Evolutionary conservation across 2,113 vertebrate species (phyloP).

Genomic region (Uria aalge): DNA sequence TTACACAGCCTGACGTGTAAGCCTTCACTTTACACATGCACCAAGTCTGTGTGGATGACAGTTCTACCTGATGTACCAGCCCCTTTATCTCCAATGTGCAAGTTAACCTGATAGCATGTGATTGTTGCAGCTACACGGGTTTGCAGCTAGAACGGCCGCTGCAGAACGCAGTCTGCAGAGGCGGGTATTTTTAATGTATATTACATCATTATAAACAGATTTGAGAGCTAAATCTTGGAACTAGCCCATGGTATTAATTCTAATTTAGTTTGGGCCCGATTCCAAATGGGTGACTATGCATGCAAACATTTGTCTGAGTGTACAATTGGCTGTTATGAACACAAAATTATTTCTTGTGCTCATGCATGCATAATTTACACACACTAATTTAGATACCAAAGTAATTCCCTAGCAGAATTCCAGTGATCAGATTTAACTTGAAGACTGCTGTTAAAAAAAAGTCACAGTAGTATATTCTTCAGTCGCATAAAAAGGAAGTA

Average conservation of each 20-base stretch:
- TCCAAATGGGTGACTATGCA: constrained; percentile 41
- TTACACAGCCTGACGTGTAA: neutral
- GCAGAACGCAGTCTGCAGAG: neutral
- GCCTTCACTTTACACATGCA: neutral
- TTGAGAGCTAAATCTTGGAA: constrained; percentile 9
- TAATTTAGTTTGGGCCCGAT: constrained; percentile 11
- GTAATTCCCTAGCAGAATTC: neutral
- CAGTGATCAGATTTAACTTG: neutral
- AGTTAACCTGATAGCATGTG: fast-evolving
- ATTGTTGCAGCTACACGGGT: neutral
- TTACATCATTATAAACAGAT: constrained; percentile 8
- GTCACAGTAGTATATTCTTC: neutral
- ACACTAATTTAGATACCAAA: neutral
- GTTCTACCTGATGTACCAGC: neutral
- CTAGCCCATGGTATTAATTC: neutral
- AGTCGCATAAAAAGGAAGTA: neutral
- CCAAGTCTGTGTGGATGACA: neutral
- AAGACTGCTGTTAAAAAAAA: neutral
- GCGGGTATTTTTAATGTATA: neutral
- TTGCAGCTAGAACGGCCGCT: neutral
- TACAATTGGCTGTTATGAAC: constrained; percentile 42
- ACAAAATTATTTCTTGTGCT: constrained; percentile 22
- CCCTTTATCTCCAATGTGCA: neutral
- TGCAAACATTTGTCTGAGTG: neutral
- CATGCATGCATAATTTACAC: constrained; percentile 26